phyloP scores from a whole-genome alignment of 1,140 invertebrate species.

The Olivierus martensii region DNA sequence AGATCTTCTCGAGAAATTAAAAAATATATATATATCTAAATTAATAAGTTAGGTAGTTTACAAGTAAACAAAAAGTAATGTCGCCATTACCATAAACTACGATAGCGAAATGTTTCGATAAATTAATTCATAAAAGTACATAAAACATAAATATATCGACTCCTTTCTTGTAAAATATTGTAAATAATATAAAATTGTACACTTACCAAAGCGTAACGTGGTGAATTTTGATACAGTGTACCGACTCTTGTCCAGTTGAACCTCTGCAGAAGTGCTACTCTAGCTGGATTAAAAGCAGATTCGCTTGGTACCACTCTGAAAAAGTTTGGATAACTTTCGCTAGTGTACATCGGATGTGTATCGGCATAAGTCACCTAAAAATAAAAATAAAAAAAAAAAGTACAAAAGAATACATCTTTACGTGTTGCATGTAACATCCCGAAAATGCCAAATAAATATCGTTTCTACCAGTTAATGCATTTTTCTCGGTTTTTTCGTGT shows the following conservation, averaged over 20 bases:
- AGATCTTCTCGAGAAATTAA: too few relatives aligned
- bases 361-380: conserved; percentile 89
- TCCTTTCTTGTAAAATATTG: neutral
- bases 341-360: conserved; percentile 95
- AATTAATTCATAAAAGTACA: neutral
- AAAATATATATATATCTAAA: too few relatives aligned
- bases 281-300: conserved; percentile 86
- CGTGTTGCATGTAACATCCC: neutral
- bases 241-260: conserved; percentile 97
- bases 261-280: conserved; percentile 66
- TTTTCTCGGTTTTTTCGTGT: too few relatives aligned
- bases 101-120: neutral
- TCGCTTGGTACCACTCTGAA: conserved; percentile 91
- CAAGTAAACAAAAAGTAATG: neutral
- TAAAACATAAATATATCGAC: neutral
- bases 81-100: neutral
- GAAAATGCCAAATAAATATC: too few relatives aligned
- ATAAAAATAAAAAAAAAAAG: conserved; percentile 7
- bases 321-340: conserved; percentile 86
- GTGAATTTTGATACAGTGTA: conserved; percentile 93
- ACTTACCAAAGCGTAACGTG: conserved; percentile 74
- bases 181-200: neutral
- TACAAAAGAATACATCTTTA: neutral
- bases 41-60: too few relatives aligned
- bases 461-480: too few relatives aligned